A percentile compares a stretch with the other conserved stretches of the same genome.
Conservation (phyloP, 92 coral and sea anemone genomes). For the Hydrozoanthus gracilis region DNA sequence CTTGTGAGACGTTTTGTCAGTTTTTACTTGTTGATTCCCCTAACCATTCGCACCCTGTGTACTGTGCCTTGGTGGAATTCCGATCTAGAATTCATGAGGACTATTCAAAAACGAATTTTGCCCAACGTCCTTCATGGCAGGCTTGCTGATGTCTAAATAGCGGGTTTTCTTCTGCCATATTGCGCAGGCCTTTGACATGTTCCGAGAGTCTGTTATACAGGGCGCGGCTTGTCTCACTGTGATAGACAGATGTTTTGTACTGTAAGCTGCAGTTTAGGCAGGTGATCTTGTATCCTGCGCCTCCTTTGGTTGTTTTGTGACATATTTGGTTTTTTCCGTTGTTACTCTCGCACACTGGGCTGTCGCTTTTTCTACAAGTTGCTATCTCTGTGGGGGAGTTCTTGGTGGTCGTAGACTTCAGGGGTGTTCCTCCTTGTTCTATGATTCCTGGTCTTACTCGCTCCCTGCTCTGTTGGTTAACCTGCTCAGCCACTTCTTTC, state of each 20-base stretch:
- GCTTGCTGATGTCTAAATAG: background rate
- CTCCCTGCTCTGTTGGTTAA: background rate
- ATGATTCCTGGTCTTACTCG: background rate
- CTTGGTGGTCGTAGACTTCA: background rate
- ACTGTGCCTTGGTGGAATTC: background rate
- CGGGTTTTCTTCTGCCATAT: conserved; percentile 1
- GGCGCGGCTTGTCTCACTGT: background rate
- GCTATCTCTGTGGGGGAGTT: conserved; percentile 6
- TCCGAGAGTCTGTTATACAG: background rate
- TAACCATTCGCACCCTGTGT: background rate
- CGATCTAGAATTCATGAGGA: background rate
- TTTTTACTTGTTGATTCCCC: background rate
- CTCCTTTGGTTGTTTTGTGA: conserved; percentile 8
- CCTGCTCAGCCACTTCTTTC: conserved; percentile 1
- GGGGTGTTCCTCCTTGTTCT: background rate
- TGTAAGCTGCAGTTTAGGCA: no score
- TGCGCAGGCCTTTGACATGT: background rate
- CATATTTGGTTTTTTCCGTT: background rate
- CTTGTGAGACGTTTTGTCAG: background rate
- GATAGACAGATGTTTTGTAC: no score
- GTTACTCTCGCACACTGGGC: background rate
- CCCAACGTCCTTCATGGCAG: background rate
- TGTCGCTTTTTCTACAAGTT: background rate
- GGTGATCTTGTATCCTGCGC: background rate
- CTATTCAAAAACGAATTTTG: background rate